Base-by-base conservation (phyloP, 37 sponge, comb jelly and placozoan species). In the Oopsacas minuta region DNA sequence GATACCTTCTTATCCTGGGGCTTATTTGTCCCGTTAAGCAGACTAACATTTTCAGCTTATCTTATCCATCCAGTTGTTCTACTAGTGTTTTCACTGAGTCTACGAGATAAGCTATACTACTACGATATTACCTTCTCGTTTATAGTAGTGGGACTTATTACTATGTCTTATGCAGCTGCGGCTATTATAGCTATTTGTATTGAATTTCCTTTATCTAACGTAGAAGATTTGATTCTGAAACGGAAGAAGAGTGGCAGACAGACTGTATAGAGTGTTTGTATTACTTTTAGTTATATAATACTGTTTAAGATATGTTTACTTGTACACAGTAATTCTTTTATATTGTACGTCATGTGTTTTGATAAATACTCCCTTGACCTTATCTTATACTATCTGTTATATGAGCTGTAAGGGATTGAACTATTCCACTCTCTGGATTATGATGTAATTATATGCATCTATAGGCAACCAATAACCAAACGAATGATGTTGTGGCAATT, bases 401-500 rank as follows among this genome's bases (percentile, higher is more conserved):
- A 42, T 42, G 49, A 42, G n/a, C n/a, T n/a, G n/a, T n/a, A n/a
- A n/a, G n/a, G n/a, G n/a, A n/a, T n/a, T n/a, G n/a, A n/a, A n/a
- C n/a, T n/a, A n/a, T n/a, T n/a, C n/a, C 52, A 51, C 52, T 51
- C 22, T 22, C 52, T 51, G 52, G 52, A 51, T 51, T 51, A 51
- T n/a, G n/a, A n/a, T n/a, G n/a, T n/a, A n/a, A n/a, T n/a, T 20
- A 22, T 36, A 23, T 32, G 15, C 52, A 36, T 81, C n/a, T 37
- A 0, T 39, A 89, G 96, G 99, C 99, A 37, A 87, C 91, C 36
- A 88, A 94, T 39, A 36, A 28, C 28, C 37, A 89, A 37, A 92
- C 90, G 36, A 91, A 86, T 52, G 96, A 99, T 36, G 91, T 95
- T 23, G 96, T 99, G 32, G 99, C 99, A 37, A 88, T 99, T 46